Evolutionary conservation across 2,113 vertebrate genomes (phyloP).

Genomic region (Mola mola): DNA sequence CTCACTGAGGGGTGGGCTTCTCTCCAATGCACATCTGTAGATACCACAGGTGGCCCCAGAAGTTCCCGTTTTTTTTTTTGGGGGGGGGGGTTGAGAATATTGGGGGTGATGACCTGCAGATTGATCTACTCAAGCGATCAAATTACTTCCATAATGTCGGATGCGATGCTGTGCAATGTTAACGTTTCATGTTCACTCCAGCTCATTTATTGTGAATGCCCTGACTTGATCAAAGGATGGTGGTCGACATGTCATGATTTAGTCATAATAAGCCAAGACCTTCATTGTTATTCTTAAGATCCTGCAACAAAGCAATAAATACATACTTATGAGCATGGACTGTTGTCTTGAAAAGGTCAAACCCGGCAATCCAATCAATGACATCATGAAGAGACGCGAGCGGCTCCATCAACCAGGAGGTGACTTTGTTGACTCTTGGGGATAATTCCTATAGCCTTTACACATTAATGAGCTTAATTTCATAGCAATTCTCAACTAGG

Average conservation of each 20-base stretch:
- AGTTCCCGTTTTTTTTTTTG: constrained; percentile 43
- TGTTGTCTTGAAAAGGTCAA: constrained; percentile 54
- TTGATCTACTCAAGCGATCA: not conserved
- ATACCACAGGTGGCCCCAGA: constrained; percentile 71
- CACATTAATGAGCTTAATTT: constrained; percentile 67
- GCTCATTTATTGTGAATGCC: constrained; percentile 36
- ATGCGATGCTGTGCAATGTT: constrained; percentile 4
- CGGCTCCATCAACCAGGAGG: constrained; percentile 48
- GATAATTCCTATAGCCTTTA: constrained; percentile 32
- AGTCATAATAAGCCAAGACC: constrained; percentile 43
- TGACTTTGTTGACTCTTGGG: constrained; percentile 50
- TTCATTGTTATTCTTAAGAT: constrained; percentile 34
- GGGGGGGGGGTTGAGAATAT: constrained; percentile 19
- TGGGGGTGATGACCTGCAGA: not conserved
- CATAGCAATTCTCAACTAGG: constrained; percentile 41
- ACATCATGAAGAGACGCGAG: constrained; percentile 27
- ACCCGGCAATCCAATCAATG: constrained; percentile 33
- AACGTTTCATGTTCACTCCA: constrained; percentile 22
- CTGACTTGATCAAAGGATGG: constrained; percentile 44
- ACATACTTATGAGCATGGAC: constrained; percentile 4
- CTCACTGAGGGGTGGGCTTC: constrained; percentile 61
- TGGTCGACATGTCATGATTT: constrained; percentile 51
- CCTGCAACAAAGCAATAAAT: constrained; percentile 20
- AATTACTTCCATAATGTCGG: constrained; percentile 17
- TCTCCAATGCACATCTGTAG: constrained; percentile 70